Conservation (phyloP, 2,888 invertebrate genomes). For the Ditylenchus weischeri region DNA sequence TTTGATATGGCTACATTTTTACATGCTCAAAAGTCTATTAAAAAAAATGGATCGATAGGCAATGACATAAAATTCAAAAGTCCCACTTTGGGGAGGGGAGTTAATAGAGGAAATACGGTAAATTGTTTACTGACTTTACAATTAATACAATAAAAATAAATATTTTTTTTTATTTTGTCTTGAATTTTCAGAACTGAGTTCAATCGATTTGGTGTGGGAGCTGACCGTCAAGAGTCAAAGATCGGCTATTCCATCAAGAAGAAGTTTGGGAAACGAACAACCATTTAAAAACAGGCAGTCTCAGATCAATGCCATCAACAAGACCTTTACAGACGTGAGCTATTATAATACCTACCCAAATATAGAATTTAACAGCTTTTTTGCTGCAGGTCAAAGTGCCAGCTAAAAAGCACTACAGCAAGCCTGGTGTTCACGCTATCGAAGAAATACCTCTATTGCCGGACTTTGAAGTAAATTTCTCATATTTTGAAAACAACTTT, state of each 20-base stretch:
- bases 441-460: constrained; percentile 85
- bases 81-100: too few species aligned
- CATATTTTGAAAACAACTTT: too few species aligned
- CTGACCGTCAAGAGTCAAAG: constrained; percentile 95
- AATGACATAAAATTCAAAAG: too few species aligned
- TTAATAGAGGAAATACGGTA: too few species aligned
- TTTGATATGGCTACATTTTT: too few species aligned
- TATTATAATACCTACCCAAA: constrained; percentile 14
- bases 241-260: constrained; percentile 97
- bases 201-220: constrained; percentile 90
- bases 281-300: constrained; percentile 92
- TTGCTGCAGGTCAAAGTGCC: constrained; percentile 61
- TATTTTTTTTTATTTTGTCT: background rate
- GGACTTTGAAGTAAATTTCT: constrained; percentile 72
- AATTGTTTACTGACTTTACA: too few species aligned
- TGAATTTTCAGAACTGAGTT: constrained; percentile 79
- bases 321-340: constrained; percentile 86
- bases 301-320: constrained; percentile 93
- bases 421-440: constrained; percentile 86
- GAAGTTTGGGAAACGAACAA: constrained; percentile 66
- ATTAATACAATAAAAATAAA: too few species aligned
- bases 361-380: background rate
- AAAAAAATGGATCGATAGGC: too few species aligned
- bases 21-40: too few species aligned
- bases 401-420: constrained; percentile 80